Percentiles rank a stretch among this genome's conserved stretches.
Evolutionary conservation across 2,888 invertebrate species (phyloP).

Genomic region (Lochmaea crataegi): DNA sequence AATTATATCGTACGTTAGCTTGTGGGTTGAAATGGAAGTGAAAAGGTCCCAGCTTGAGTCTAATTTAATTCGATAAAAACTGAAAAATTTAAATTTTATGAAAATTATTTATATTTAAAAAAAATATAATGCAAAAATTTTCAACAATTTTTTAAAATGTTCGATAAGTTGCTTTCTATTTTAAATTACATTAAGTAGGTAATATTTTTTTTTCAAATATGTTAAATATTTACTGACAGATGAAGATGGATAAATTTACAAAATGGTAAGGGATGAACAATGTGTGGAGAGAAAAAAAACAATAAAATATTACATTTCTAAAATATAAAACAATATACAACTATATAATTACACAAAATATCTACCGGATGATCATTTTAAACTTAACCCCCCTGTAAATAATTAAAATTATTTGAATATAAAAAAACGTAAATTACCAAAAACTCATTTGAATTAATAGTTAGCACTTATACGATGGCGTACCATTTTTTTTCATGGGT

Average conservation of each 20-base stretch:
- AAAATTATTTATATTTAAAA: too few relatives aligned
- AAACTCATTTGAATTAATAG: too few relatives aligned
- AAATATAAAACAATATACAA: constrained; percentile 53
- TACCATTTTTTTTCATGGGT: too few relatives aligned
- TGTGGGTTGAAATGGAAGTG: too few relatives aligned
- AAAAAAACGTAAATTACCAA: too few relatives aligned
- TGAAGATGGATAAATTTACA: constrained; percentile 44
- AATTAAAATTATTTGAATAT: background rate
- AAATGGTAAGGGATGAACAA: constrained; percentile 37
- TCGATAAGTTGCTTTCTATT: constrained; percentile 22
- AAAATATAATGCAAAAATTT: background rate
- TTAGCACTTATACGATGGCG: too few relatives aligned
- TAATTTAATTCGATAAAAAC: too few relatives aligned
- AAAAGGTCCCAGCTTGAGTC: too few relatives aligned
- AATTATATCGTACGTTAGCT: too few relatives aligned
- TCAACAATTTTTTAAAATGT: background rate
- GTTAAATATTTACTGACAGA: constrained; percentile 39
- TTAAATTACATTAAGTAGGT: constrained; percentile 41
- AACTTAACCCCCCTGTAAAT: constrained; percentile 5
- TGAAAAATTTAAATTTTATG: too few relatives aligned
- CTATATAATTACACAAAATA: constrained; percentile 59
- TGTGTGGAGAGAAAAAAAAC: constrained; percentile 34
- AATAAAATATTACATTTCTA: constrained; percentile 47
- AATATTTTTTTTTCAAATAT: constrained; percentile 35
- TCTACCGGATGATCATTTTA: constrained; percentile 40